phyloP scores from a whole-genome alignment of 1,140 invertebrate genomes.

The Sycophaga agraensis region DNA sequence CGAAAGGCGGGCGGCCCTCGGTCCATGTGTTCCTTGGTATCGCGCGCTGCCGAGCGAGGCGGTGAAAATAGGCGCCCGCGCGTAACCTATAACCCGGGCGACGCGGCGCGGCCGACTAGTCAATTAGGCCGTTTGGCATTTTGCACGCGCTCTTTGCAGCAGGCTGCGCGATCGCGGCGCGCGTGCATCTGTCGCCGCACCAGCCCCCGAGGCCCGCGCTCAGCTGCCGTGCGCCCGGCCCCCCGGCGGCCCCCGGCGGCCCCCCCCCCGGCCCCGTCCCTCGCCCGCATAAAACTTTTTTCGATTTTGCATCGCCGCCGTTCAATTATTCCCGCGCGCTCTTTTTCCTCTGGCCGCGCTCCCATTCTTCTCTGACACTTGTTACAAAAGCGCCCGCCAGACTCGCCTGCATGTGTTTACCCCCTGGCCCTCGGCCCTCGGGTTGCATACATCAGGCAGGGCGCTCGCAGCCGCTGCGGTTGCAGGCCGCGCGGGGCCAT shows the following conservation, averaged over 20 bases:
- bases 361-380: not conserved
- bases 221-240: no score
- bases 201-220: no score
- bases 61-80: no score
- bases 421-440: not conserved
- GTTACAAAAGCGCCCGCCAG: not conserved
- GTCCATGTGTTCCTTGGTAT: no score
- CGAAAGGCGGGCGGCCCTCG: no score
- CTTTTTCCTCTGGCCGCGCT: conserved; percentile 3
- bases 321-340: conserved; percentile 22
- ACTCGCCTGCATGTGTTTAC: not conserved
- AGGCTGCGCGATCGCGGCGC: conserved; percentile 24
- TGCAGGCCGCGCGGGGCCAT: not conserved
- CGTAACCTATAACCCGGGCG: conserved; percentile 31
- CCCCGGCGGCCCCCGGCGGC: conserved; percentile 15
- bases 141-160: conserved; percentile 30
- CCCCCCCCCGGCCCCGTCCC: conserved; percentile 20
- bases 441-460: not conserved
- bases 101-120: conserved; percentile 39
- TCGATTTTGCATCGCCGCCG: conserved; percentile 1
- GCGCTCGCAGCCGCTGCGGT: no score
- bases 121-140: conserved; percentile 40
- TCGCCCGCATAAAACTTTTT: conserved; percentile 4
- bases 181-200: not conserved
- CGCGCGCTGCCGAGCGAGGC: no score